phyloP scores from a whole-genome alignment of 2,113 vertebrate genomes.

The Sula dactylatra region DNA sequence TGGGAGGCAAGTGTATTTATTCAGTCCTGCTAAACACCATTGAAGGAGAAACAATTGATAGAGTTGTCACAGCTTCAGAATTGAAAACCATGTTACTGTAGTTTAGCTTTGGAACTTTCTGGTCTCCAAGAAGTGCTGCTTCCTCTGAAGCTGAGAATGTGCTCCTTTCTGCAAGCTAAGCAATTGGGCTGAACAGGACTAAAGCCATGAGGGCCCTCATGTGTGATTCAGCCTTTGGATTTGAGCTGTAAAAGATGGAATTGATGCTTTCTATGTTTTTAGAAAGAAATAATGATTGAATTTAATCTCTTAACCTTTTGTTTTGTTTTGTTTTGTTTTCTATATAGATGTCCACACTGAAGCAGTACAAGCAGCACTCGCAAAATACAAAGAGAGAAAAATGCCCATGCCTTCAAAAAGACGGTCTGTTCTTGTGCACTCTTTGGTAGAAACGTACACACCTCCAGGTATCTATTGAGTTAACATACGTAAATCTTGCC shows the following conservation, averaged over 20 bases:
- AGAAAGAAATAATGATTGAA: not conserved
- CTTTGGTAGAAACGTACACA: slow-evolving; percentile 88
- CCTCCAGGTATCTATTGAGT: slow-evolving; percentile 84
- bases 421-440: slow-evolving; percentile 88
- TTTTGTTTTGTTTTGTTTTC: not conserved
- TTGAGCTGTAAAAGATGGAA: not conserved
- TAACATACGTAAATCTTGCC: not conserved
- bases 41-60: not conserved
- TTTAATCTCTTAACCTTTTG: not conserved
- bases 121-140: not conserved
- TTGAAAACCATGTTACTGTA: not conserved
- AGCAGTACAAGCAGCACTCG: slow-evolving; percentile 95
- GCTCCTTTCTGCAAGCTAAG: not conserved
- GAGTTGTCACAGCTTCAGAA: not conserved
- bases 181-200: not conserved
- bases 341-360: slow-evolving; percentile 90
- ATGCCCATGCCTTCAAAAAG: slow-evolving; percentile 98
- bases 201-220: not conserved
- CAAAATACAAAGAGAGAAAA: slow-evolving; percentile 93
- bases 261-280: not conserved
- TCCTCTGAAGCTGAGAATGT: not conserved
- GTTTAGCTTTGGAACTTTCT: not conserved
- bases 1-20: not conserved
- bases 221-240: not conserved
- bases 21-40: not conserved